Percentiles rank a stretch among this genome's conserved stretches.
These are phyloP conservation scores for Bergia puertoricense DNA, from an alignment of 92 coral and sea anemone species.

Conservation along the genomic window DNA sequence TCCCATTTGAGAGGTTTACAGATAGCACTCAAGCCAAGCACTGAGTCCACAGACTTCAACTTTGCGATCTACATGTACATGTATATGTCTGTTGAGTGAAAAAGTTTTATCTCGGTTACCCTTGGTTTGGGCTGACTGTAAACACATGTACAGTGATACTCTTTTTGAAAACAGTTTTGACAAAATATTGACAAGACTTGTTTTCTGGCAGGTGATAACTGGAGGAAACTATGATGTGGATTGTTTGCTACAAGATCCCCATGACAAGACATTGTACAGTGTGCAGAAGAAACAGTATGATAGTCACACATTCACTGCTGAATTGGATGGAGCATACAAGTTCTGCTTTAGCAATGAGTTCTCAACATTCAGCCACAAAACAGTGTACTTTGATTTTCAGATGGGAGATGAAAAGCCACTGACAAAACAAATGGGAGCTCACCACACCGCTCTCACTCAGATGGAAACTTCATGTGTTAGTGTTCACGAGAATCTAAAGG, in stretches of 20 bases:
- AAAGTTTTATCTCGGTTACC: too few relatives aligned
- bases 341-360: slow-evolving; percentile 99
- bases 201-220: slow-evolving; percentile 78
- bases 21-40: too few relatives aligned
- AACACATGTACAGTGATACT: too few relatives aligned
- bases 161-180: too few relatives aligned
- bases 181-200: background rate
- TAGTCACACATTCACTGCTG: slow-evolving; percentile 81
- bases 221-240: slow-evolving; percentile 99
- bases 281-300: slow-evolving; percentile 98
- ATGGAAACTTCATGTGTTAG: slow-evolving; percentile 93
- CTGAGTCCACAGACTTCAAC: too few relatives aligned
- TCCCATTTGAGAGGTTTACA: too few relatives aligned
- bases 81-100: too few relatives aligned
- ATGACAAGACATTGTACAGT: slow-evolving; percentile 71
- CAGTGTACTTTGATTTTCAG: slow-evolving; percentile 98
- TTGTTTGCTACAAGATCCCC: slow-evolving; percentile 77
- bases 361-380: slow-evolving; percentile 99
- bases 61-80: too few relatives aligned
- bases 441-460: slow-evolving; percentile 94
- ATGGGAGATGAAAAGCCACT: slow-evolving; percentile 89
- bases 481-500: slow-evolving; percentile 96
- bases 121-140: too few relatives aligned
- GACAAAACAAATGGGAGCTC: slow-evolving; percentile 76
- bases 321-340: slow-evolving; percentile 82